Evolutionary conservation across 2,113 vertebrate genomes (phyloP).

Genomic region (Entomyzon cyanotis): DNA sequence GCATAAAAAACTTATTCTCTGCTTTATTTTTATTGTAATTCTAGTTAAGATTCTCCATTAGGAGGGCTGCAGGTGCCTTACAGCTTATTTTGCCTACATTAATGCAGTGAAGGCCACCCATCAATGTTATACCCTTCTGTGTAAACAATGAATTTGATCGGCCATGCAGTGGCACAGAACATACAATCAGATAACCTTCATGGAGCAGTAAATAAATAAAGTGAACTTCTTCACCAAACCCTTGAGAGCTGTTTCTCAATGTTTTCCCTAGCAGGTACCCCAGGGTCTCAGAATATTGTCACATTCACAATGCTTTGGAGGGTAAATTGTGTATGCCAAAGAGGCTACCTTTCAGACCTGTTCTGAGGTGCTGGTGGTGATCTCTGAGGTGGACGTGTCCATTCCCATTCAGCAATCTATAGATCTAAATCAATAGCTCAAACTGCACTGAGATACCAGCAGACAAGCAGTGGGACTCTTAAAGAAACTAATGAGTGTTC

Average conservation of each 20-base stretch:
- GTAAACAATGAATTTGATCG: neutral
- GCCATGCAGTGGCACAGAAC: neutral
- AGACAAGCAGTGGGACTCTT: neutral
- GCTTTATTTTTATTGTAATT: neutral
- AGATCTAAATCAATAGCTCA: neutral
- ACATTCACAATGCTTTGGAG: neutral
- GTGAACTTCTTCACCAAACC: neutral
- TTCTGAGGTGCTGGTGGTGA: neutral
- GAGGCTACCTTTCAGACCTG: neutral
- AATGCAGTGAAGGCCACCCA: neutral
- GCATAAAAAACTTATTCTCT: neutral
- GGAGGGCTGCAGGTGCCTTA: neutral
- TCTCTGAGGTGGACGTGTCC: neutral
- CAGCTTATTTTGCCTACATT: neutral
- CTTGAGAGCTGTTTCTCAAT: neutral
- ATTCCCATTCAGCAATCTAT: neutral
- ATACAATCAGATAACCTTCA: slow-evolving; percentile 4
- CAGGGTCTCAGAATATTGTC: neutral
- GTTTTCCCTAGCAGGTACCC: neutral
- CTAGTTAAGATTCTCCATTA: neutral
- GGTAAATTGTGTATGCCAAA: neutral
- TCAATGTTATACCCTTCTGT: neutral
- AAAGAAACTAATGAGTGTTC: neutral
- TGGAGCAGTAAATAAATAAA: neutral
- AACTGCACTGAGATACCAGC: neutral